Base-by-base conservation (phyloP, 1,140 invertebrate species). In the honey bee (Apis mellifera) region DNA sequence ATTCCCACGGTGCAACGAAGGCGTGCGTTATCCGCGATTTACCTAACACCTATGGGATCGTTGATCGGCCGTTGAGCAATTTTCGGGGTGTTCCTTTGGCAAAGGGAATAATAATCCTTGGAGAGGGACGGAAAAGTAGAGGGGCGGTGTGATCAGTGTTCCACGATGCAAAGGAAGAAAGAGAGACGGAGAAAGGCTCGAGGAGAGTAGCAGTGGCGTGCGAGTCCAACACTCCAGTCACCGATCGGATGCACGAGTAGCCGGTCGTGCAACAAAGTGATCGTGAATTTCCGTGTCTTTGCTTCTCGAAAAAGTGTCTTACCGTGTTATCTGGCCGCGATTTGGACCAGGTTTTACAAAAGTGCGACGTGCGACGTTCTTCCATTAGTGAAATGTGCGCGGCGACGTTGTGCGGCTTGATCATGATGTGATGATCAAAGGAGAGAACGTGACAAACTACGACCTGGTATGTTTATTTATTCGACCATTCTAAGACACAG, bases 141-240 rank as follows among this genome's bases (percentile, higher is more conserved):
- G 72, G 55, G 32, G 15, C 21, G 19, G 48, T 42, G 48, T 42
- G 12, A 55, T 23, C 59, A 42, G 70, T 11, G 21, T 68, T 21
- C 19, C 9, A 57, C n/a, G 70, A 48, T 54, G 71, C 19, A 48
- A 69, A 70, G 52, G 17, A 32, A 80, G 64, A 81, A 75, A 78
- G 64, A 68, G 72, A 42, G 65, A 74, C 60, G 26, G 69, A 81
- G 77, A 85, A 78, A 84, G 72, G 80, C 72, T 86, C 60, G 82
- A 89, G 86, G 83, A 91, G 86, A 89, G 86, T 89, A 70, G 32
- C 90, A 90, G 88, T 89, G 32, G 81, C 73, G 65, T 70, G 66
- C 86, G 78, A 71, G 71, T 54, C 60, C 23, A 59, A 89, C 77
- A 80, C 86, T 90, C 89, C 93, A 93, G 93, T 93, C 92, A 92